Evolutionary conservation across 2,797 vertebrate species (phyloP), one percentile per base, ranked within the genome.

Genomic region (Heliangelus exortis): DNA sequence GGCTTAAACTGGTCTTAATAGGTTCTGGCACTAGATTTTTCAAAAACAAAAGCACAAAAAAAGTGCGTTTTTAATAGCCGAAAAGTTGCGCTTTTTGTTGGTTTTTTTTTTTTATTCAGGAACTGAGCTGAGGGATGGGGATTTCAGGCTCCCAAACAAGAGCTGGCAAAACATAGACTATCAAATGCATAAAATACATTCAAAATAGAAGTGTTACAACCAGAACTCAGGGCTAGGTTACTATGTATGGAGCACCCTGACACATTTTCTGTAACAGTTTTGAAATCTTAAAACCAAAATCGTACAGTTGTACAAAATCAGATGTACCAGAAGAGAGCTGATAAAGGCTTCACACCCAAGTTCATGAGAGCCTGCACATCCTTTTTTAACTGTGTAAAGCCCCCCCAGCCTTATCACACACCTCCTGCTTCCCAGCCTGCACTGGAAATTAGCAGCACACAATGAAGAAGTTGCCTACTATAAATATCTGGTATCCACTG

Each of bases 1-100:
- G 98, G 98, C 98, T 98, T 97, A 98, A 98, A 98, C 98, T 98
- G 98, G 98, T 98, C 98, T 98, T 99, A 98, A 98, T 98, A 98
- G 98, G 98, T 98, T 99, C 99, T 99, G 99, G 99, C 99, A 99
- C 99, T 99, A 92, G 25, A 68, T 6, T 36, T 61, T 47, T 20
- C 7, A 78, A 85, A 62, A 47, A 87, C 34, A 67, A 13, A 90
- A 5, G 15, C 39, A 41, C 41, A 39, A 4, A 39, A 33, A 63
- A 29, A 18, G 4, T 11, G 57, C 8, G 65, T 14, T 39, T 41
- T 96, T 79, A 69, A 10, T 47, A 47, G 19, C 9, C 19, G 41
- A 26, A 15, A 25, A 51, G 15, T 0, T 45, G 10, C 3, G 17
- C 14, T 33, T 11, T 25, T 25, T 34, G 7, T 34, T 34, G 34